These are phyloP conservation scores for Oxyura jamaicensis DNA, from an alignment of 2,113 vertebrate species.

Conservation along the genomic window DNA sequence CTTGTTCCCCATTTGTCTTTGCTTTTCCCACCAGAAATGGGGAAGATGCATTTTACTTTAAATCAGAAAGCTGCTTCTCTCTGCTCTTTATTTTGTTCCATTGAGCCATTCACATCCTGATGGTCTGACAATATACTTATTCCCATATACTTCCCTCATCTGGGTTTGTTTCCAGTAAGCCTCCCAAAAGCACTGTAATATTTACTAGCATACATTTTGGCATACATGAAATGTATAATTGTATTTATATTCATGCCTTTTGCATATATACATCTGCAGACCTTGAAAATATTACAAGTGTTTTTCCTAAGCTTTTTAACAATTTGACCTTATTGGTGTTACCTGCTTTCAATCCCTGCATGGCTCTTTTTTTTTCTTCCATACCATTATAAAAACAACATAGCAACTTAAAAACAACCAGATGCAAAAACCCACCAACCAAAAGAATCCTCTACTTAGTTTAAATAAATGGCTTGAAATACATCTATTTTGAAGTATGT, in stretches of 20 bases:
- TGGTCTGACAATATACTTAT: constrained; percentile 7
- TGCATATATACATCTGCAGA: not conserved
- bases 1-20: not conserved
- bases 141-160: constrained; percentile 14
- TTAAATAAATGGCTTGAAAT: not conserved
- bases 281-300: not conserved
- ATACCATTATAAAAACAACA: not conserved
- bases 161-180: constrained; percentile 10
- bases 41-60: not conserved
- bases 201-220: constrained; percentile 48
- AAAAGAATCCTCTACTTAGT: not conserved
- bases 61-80: not conserved
- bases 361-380: not conserved
- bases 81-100: not conserved
- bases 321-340: not conserved
- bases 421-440: not conserved
- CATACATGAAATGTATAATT: not conserved
- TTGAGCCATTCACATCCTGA: not conserved
- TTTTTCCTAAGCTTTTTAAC: constrained; percentile 2
- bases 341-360: not conserved
- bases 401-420: not conserved
- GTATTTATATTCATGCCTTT: constrained; percentile 39
- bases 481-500: not conserved
- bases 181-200: constrained; percentile 52
- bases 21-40: not conserved